Base-by-base conservation (phyloP, 2,888 invertebrate species). In the Tiphia femorata region DNA sequence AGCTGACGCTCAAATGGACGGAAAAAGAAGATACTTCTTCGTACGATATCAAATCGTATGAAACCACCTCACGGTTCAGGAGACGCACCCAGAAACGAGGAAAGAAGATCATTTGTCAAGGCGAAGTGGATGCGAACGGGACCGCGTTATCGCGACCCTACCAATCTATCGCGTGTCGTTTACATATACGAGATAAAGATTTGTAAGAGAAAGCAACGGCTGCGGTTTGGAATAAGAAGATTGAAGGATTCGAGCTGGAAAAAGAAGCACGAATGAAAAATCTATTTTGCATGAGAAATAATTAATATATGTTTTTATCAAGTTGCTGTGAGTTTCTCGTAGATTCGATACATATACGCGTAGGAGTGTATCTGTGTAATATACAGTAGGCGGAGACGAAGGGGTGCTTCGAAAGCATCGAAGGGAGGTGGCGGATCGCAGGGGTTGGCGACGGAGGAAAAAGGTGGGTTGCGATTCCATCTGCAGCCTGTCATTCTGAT, bases 401-500 rank as follows among this genome's bases (percentile, higher is more conserved):
- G 76, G 73, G 76, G 70, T 72, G 73, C 71, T 75, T 73, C 70
- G 64, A 62, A 70, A 70, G 68, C 70, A 64, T 73, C 62, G 64
- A 70, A 72, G 75, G 72, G 75, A 74, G 74, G 73, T 76, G 78
- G n/a, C n/a, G n/a, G 73, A 75, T 65, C 64, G 70, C 62, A 66
- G 64, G 67, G 68, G 73, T 74, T 67, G 78, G 79, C 68, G 66
- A 72, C 72, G 73, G 75, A 75, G 72, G 54, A 72, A 67, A 61
- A 71, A 74, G 76, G 76, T 75, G 68, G 75, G 74, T 72, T 78
- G 84, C 85, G 79, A 83, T 83, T 83, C 80, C 83, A 83, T 86
- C 86, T 86, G 86, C 84, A 76, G 79, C 77, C 78, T 82, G 86
- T 87, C 86, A 86, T 80, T 83, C 77, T 77, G 80, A 83, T 82